Conservation (phyloP, 2,797 vertebrate genomes). For the Acanthopagrus latus region DNA sequence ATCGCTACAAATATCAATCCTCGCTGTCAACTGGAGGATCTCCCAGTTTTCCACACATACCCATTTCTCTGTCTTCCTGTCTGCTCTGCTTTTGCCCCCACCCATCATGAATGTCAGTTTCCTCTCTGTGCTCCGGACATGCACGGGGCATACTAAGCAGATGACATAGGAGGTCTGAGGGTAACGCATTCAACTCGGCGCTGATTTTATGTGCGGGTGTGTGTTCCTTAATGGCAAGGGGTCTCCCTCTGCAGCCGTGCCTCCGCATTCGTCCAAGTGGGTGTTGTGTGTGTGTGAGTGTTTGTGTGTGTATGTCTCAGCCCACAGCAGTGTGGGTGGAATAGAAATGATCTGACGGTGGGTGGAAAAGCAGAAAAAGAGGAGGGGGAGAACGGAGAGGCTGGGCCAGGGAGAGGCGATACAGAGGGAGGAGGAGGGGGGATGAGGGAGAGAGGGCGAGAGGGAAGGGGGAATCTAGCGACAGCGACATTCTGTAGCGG, state of each 20-base stretch:
- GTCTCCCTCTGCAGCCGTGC: slow-evolving; percentile 68
- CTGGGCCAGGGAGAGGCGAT: slow-evolving; percentile 60
- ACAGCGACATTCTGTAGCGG: slow-evolving; percentile 69
- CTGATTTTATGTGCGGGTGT: slow-evolving; percentile 57
- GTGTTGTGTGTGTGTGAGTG: slow-evolving; percentile 43
- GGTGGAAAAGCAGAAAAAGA: slow-evolving; percentile 81
- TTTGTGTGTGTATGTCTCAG: slow-evolving; percentile 59
- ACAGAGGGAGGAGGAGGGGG: slow-evolving; percentile 50
- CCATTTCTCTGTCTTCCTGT: slow-evolving; percentile 1
- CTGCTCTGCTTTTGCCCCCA: slow-evolving; percentile 1
- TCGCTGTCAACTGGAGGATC: slow-evolving; percentile 20
- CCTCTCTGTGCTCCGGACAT: slow-evolving; percentile 56
- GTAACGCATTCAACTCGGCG: slow-evolving; percentile 51
- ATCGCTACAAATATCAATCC: slow-evolving; percentile 13
- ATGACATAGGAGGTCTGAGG: slow-evolving; percentile 68
- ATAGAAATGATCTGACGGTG: slow-evolving; percentile 86
- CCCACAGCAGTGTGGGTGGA: slow-evolving; percentile 86
- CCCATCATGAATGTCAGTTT: slow-evolving; percentile 57
- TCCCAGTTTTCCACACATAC: slow-evolving; percentile 4
- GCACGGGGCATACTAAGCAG: slow-evolving; percentile 81
- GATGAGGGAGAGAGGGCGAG: slow-evolving; percentile 49
- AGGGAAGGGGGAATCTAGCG: slow-evolving; percentile 69
- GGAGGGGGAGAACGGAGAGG: slow-evolving; percentile 67
- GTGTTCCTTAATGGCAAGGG: slow-evolving; percentile 68
- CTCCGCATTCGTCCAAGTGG: slow-evolving; percentile 69